A percentile compares a stretch with the other conserved stretches of the same genome.
phyloP scores from a whole-genome alignment of 2,797 vertebrate genomes.

The Furcifer pardalis region DNA sequence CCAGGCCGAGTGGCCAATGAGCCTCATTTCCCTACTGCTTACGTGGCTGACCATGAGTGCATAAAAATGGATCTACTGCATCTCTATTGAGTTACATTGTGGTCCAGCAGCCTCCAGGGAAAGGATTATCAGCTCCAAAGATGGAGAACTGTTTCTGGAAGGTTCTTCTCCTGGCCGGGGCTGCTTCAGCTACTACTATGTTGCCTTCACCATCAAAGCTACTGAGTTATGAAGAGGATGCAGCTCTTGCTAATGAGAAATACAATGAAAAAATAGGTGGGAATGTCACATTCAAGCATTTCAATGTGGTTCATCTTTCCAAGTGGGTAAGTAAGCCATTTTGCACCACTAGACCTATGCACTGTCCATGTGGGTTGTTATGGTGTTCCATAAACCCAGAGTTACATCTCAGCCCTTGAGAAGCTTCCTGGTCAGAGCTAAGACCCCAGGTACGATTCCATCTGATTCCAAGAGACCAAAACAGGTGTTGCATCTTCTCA shows the following conservation, averaged over 20 bases:
- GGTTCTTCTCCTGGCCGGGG: background rate
- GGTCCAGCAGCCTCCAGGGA: background rate
- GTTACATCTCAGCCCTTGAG: too few species aligned
- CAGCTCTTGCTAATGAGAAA: background rate
- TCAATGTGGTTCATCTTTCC: background rate
- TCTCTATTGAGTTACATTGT: too few species aligned
- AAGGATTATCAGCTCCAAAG: background rate
- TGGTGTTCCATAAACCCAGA: too few species aligned
- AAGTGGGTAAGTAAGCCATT: background rate
- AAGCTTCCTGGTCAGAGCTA: too few species aligned
- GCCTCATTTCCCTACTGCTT: background rate
- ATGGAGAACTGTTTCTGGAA: background rate
- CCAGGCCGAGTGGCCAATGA: background rate
- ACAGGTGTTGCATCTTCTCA: too few species aligned
- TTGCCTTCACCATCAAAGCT: too few species aligned
- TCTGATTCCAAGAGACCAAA: too few species aligned
- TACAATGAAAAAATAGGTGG: background rate
- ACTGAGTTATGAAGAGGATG: background rate
- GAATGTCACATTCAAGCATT: background rate
- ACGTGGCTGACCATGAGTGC: too few species aligned
- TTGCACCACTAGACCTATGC: too few species aligned
- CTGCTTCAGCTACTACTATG: rapidly evolving
- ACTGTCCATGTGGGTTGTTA: too few species aligned
- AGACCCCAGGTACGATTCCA: too few species aligned
- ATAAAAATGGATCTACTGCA: background rate